Conservation (phyloP, 1,140 invertebrate species). For the Pectinophora gossypiella region DNA sequence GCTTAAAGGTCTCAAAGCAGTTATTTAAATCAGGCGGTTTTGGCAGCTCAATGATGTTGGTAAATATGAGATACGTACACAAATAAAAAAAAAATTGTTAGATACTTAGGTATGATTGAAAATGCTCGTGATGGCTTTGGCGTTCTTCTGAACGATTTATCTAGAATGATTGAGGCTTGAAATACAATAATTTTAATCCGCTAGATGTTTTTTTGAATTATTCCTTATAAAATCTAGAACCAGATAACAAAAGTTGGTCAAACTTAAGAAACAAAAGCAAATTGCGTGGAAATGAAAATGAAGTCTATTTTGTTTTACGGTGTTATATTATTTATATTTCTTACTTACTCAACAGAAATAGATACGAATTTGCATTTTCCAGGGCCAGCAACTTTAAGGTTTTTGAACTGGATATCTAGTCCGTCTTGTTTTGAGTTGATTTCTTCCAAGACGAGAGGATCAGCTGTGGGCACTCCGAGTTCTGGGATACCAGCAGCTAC, state of each 20-base stretch:
- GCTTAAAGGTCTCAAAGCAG: background rate
- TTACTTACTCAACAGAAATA: slow-evolving; percentile 22
- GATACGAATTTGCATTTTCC: slow-evolving; percentile 21
- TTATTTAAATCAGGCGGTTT: background rate
- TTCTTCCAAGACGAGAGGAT: slow-evolving; percentile 28
- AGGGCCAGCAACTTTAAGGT: slow-evolving; percentile 24
- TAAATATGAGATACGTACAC: no score
- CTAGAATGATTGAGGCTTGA: no score
- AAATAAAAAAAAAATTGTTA: background rate
- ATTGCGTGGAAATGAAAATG: no score
- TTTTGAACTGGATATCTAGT: slow-evolving; percentile 32
- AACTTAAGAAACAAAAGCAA: no score
- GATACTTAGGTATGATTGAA: background rate
- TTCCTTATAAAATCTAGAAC: no score
- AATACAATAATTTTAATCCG: no score
- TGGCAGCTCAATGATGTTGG: no score
- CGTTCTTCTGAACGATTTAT: no score
- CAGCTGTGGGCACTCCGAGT: slow-evolving; percentile 19
- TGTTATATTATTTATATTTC: no score
- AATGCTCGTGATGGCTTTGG: background rate
- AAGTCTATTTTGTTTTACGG: no score
- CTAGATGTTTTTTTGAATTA: no score
- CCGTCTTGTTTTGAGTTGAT: slow-evolving; percentile 18
- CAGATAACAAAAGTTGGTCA: no score
- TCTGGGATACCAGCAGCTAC: slow-evolving; percentile 33